Evolutionary conservation across 2,797 vertebrate genomes (phyloP).

Genomic region (Smutsia temminckii): DNA sequence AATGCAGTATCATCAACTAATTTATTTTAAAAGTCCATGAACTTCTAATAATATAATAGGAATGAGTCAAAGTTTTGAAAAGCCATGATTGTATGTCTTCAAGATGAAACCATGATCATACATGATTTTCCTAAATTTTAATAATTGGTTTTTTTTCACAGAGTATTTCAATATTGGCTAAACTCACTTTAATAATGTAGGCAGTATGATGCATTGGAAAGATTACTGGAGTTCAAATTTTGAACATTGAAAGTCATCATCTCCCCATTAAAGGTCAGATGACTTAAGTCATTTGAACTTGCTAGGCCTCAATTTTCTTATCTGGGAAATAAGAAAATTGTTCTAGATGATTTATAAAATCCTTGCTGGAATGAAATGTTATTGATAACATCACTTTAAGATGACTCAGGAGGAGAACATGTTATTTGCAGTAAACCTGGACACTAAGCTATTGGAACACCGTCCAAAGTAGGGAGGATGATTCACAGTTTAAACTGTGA

Average conservation of each 20-base stretch:
- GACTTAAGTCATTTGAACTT: slow-evolving; percentile 17
- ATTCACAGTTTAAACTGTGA: slow-evolving; percentile 24
- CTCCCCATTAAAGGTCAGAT: background rate
- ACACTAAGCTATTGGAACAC: background rate
- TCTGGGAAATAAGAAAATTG: slow-evolving; percentile 8
- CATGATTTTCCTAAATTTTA: background rate
- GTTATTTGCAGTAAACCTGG: background rate
- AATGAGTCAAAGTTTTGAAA: background rate
- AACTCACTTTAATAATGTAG: background rate
- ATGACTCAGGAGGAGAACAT: slow-evolving; percentile 17
- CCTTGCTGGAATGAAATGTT: background rate
- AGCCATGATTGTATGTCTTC: background rate
- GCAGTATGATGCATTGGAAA: background rate
- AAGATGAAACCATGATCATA: background rate
- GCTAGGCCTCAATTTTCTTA: background rate
- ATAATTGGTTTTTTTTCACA: background rate
- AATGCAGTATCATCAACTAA: background rate
- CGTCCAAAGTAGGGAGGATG: background rate
- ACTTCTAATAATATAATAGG: background rate
- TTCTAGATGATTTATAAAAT: slow-evolving; percentile 9
- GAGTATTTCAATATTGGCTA: background rate
- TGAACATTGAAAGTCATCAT: background rate
- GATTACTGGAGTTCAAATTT: background rate
- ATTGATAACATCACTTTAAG: slow-evolving; percentile 25
- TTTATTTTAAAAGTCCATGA: slow-evolving; percentile 15